A percentile compares a stretch with the other conserved stretches of the same genome.
phyloP scores from a whole-genome alignment of 2,797 vertebrate species.

The Anguilla obscura region DNA sequence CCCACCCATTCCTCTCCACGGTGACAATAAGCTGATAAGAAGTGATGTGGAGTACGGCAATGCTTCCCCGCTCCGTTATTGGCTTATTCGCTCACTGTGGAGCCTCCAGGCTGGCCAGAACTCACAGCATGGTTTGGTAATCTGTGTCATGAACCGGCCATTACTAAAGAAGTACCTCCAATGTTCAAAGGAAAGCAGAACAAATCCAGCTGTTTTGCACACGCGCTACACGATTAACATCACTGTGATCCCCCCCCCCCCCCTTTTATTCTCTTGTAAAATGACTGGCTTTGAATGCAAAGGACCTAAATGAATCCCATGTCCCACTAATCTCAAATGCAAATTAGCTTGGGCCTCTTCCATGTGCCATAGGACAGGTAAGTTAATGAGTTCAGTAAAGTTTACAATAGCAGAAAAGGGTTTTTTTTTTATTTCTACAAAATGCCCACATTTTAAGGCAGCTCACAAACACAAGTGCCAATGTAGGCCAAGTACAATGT shows the following conservation, averaged over 20 bases:
- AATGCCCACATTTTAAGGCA: not conserved
- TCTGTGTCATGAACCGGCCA: conserved; percentile 44
- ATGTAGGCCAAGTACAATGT: not conserved
- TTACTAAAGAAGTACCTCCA: conserved; percentile 74
- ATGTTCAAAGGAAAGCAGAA: conserved; percentile 34
- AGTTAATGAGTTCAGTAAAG: not conserved
- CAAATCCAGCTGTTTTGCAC: conserved; percentile 14
- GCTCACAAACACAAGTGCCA: not conserved
- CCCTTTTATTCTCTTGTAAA: not conserved
- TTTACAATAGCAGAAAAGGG: not conserved
- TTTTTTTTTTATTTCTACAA: not conserved
- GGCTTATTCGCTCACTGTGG: conserved; percentile 60
- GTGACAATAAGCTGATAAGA: conserved; percentile 40
- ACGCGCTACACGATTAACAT: not conserved
- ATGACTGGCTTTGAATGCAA: not conserved
- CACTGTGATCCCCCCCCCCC: not conserved
- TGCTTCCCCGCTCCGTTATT: conserved; percentile 62
- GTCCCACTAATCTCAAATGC: not conserved
- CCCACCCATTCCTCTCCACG: conserved; percentile 68
- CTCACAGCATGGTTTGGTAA: conserved; percentile 67
- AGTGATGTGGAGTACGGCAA: conserved; percentile 29
- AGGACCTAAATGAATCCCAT: not conserved
- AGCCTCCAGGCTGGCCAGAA: conserved; percentile 57
- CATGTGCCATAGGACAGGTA: not conserved
- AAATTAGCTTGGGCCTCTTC: not conserved